Percentiles rank a stretch among this genome's conserved stretches.
Evolutionary conservation across 2,888 invertebrate species (phyloP).

Genomic region (Galeruca laticollis): DNA sequence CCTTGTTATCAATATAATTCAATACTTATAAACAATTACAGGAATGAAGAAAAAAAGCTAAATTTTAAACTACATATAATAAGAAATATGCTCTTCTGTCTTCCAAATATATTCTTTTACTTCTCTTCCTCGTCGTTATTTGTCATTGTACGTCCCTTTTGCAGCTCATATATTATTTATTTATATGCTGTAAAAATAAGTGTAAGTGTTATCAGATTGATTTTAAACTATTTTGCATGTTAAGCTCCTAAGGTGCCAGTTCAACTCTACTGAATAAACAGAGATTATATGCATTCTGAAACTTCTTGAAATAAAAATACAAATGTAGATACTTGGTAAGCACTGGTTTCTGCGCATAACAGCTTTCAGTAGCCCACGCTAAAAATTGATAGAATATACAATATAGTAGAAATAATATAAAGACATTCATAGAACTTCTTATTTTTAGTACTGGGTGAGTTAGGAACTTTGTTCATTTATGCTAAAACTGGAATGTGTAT

Average conservation of each 20-base stretch:
- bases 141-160: no score
- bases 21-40: no score
- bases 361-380: slow-evolving; percentile 23
- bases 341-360: slow-evolving; percentile 19
- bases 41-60: no score
- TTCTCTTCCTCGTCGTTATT: no score
- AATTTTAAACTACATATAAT: no score
- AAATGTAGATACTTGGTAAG: slow-evolving; percentile 27
- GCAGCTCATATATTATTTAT: no score
- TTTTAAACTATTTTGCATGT: neutral
- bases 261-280: slow-evolving; percentile 9
- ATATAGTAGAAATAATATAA: neutral
- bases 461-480: slow-evolving; percentile 7
- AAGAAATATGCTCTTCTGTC: no score
- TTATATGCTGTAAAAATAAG: no score
- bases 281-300: slow-evolving; percentile 20
- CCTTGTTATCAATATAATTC: no score
- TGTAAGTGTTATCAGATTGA: neutral
- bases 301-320: slow-evolving; percentile 17
- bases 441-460: neutral
- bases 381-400: slow-evolving; percentile 31
- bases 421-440: slow-evolving; percentile 24
- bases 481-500: slow-evolving; percentile 13
- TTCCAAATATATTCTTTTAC: no score
- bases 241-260: neutral